Base-by-base conservation (phyloP, 2,113 vertebrate species). In the Thamnaconus septentrionalis region DNA sequence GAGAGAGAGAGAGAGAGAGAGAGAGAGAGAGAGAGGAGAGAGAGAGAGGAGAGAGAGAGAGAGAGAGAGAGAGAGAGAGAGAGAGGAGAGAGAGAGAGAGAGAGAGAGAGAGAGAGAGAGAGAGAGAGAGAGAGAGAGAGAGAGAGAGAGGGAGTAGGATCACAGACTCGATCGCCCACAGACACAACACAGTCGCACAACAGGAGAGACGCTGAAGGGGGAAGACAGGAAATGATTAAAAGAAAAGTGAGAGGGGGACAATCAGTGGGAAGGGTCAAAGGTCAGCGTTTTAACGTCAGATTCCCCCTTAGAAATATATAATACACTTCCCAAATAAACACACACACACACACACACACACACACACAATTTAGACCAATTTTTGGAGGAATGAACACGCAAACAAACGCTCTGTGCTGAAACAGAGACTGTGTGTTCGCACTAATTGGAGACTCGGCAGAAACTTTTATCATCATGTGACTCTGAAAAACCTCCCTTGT, bases 101-200 rank as follows among this genome's bases (percentile, higher is more conserved):
- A 31, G 18, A 31, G 18, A 31, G 18, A 31, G 1, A 31, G 18
- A 31, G 18, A 2, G 18, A 31, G 18, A 31, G 18, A 31, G 18
- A 31, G 1, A 31, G 18, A 31, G 18, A 31, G 18, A 31, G 18
- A 31, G 18, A 31, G 18, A 31, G 18, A 31, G 18, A 31, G 18
- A 31, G 18, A 31, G 18, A 31, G 18, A 31, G 18, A 31, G 18
- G 2, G 18, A 31, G 18, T n/a, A n/a, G n/a, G n/a, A n/a, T n/a
- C n/a, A n/a, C n/a, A 8, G 46, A 71, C 72, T 59, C 65, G 56
- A 75, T 64, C 49, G 69, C 62, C 45, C 52, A 83, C 69, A 72
- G 64, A 64, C 52, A 76, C 42, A 91, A 91, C 93, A 95, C 93
- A 94, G 81, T 91, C 92, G 94, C 91, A 91, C 94, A 88, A 90